Conservation (phyloP, 2,113 vertebrate genomes). For the Argyrosomus japonicus region DNA sequence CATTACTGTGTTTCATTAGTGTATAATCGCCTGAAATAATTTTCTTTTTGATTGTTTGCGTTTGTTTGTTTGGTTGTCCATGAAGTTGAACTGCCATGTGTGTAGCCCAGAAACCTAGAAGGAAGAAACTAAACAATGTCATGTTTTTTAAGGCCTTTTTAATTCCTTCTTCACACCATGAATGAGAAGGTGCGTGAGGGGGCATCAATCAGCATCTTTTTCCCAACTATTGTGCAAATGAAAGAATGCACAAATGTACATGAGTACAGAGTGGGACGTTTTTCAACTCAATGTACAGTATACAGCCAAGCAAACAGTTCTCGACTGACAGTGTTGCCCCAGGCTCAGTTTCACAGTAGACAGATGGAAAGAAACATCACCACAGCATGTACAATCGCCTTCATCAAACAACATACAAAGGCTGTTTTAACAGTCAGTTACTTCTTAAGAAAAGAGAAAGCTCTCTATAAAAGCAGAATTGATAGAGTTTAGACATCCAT, state of each 20-base stretch:
- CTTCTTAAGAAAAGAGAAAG: constrained; percentile 47
- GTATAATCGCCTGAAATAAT: no score
- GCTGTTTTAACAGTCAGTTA: constrained; percentile 68
- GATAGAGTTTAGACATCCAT: constrained; percentile 41
- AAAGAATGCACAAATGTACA: constrained; percentile 35
- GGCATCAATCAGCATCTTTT: not conserved
- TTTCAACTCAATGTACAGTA: constrained; percentile 57
- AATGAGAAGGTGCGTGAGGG: no score
- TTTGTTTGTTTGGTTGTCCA: no score
- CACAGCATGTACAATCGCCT: constrained; percentile 72
- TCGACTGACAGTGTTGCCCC: constrained; percentile 68
- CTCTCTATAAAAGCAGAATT: constrained; percentile 48
- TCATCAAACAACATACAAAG: constrained; percentile 71
- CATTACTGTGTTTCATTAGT: no score
- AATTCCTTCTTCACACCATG: no score
- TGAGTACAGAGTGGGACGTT: constrained; percentile 24
- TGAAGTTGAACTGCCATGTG: no score
- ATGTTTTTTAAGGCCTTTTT: no score
- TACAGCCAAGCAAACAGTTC: constrained; percentile 54
- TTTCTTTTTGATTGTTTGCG: no score
- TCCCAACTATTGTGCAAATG: not conserved
- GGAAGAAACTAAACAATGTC: no score
- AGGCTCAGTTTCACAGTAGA: constrained; percentile 72
- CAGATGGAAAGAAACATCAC: constrained; percentile 76
- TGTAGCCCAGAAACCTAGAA: no score